phyloP scores from a whole-genome alignment of 2,888 invertebrate species.

The Icerya purchasi region DNA sequence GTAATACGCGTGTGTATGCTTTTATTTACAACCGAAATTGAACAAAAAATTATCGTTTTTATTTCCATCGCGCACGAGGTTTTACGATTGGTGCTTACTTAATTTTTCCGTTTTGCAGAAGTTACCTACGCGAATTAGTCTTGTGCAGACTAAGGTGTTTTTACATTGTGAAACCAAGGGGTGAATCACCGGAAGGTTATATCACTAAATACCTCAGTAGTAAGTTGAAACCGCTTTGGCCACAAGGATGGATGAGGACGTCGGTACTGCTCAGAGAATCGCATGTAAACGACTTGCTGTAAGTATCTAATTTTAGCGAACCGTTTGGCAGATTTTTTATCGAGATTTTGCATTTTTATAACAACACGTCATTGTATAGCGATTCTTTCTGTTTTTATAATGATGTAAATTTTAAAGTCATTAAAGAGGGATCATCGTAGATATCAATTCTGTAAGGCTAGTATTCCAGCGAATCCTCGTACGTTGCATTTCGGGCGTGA shows the following conservation, averaged over 20 bases:
- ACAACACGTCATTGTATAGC: neutral
- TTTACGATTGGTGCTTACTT: neutral
- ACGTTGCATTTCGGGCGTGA: no score
- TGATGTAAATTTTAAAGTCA: no score
- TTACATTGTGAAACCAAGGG: slow-evolving; percentile 28
- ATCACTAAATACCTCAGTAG: slow-evolving; percentile 33
- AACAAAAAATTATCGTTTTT: neutral
- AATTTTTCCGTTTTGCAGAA: slow-evolving; percentile 10
- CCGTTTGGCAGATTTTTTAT: no score
- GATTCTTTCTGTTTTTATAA: no score
- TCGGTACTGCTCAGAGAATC: slow-evolving; percentile 31
- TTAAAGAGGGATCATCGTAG: no score
- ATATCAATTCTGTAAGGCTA: no score
- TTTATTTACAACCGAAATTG: no score
- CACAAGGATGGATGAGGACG: slow-evolving; percentile 41
- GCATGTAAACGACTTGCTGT: neutral
- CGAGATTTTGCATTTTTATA: no score
- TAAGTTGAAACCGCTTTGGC: slow-evolving; percentile 43
- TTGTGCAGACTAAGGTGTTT: slow-evolving; percentile 23
- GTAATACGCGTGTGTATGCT: slow-evolving; percentile 15
- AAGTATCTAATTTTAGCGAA: no score
- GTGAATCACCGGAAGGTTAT: slow-evolving; percentile 29
- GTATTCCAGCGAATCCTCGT: no score
- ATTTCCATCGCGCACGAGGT: neutral
- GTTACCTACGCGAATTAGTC: slow-evolving; percentile 16